Evolutionary conservation across 2,888 invertebrate genomes (phyloP).

Genomic region (Endomychus coccineus): DNA sequence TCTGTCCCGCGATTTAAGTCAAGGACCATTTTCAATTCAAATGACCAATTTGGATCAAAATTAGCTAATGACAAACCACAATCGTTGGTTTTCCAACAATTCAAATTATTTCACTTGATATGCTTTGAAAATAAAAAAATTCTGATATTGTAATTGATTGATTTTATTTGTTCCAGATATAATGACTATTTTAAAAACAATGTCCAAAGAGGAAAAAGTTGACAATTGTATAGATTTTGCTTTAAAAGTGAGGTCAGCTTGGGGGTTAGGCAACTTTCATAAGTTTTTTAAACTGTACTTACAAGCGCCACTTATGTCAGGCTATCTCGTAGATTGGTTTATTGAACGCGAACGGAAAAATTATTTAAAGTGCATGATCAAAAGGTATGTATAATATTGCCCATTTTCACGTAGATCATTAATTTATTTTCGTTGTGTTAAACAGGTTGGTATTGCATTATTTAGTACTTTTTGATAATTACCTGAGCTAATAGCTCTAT

Average conservation of each 20-base stretch:
- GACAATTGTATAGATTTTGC: slow-evolving; percentile 82
- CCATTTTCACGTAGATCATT: too few relatives aligned
- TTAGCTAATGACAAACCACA: too few relatives aligned
- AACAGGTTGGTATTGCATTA: too few relatives aligned
- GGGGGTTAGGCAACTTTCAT: slow-evolving; percentile 88
- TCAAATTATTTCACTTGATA: not conserved
- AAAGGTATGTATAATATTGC: slow-evolving; percentile 81
- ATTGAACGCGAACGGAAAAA: slow-evolving; percentile 87
- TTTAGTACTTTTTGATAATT: too few relatives aligned
- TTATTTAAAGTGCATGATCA: slow-evolving; percentile 87
- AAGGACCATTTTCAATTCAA: too few relatives aligned
- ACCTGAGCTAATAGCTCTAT: too few relatives aligned
- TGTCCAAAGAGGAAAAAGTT: slow-evolving; percentile 68
- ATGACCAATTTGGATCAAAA: too few relatives aligned
- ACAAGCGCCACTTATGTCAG: slow-evolving; percentile 88
- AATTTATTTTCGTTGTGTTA: too few relatives aligned
- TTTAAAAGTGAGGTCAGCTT: slow-evolving; percentile 82
- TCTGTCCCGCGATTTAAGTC: too few relatives aligned
- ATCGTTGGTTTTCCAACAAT: too few relatives aligned
- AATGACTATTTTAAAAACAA: slow-evolving; percentile 78
- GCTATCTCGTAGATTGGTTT: slow-evolving; percentile 97
- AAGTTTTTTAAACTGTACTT: slow-evolving; percentile 88
- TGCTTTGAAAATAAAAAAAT: slow-evolving; percentile 9
- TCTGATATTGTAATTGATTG: slow-evolving; percentile 4
- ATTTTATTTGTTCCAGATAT: slow-evolving; percentile 63